A percentile compares a stretch with the other conserved stretches of the same genome.
phyloP scores from a whole-genome alignment of 2,113 vertebrate genomes.

The Albula goreensis region DNA sequence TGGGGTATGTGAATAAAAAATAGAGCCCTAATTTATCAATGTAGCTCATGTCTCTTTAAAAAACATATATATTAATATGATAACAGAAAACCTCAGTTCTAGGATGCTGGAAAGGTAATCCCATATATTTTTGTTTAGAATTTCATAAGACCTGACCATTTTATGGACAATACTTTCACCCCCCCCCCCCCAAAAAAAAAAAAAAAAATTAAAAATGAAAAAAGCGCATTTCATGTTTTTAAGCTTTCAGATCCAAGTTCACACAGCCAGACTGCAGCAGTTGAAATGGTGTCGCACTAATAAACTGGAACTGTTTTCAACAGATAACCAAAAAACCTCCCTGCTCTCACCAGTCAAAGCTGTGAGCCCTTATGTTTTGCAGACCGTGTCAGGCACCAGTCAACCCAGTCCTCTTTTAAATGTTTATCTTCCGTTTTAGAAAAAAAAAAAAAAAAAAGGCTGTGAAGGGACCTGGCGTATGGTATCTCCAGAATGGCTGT shows the following conservation, averaged over 20 bases:
- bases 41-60: too few species aligned
- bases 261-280: background rate
- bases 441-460: background rate
- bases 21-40: too few species aligned
- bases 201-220: background rate
- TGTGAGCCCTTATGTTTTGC: background rate
- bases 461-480: background rate
- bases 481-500: background rate
- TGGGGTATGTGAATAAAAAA: background rate
- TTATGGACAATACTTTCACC: too few species aligned
- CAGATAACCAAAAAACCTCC: background rate
- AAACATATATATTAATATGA: too few species aligned
- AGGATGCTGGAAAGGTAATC: too few species aligned
- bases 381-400: background rate
- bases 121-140: too few species aligned
- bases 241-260: background rate
- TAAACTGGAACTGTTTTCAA: background rate
- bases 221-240: background rate
- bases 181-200: background rate
- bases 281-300: background rate
- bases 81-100: too few species aligned
- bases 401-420: constrained; percentile 4
- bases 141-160: too few species aligned
- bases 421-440: background rate
- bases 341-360: background rate